phyloP scores from a whole-genome alignment of 2,797 vertebrate species.

The Todus mexicanus region DNA sequence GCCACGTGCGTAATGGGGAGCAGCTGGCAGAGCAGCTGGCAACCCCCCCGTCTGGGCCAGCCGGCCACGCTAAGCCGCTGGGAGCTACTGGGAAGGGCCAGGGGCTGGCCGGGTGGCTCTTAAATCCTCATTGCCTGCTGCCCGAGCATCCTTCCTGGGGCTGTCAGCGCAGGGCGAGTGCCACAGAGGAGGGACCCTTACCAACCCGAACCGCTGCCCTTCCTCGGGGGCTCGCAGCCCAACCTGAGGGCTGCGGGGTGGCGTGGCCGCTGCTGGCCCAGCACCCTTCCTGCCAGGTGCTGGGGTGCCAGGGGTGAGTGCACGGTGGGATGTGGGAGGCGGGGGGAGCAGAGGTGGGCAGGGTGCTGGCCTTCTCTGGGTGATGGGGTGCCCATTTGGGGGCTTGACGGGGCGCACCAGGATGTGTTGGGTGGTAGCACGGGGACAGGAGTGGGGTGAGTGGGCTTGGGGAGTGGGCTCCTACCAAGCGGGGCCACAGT shows the following conservation, averaged over 20 bases:
- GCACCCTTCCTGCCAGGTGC: not conserved
- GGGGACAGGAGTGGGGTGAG: not conserved
- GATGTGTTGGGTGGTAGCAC: not conserved
- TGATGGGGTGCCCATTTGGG: not conserved
- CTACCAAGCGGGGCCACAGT: not conserved
- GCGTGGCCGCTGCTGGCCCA: not conserved
- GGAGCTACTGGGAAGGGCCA: not conserved
- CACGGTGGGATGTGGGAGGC: rapidly evolving
- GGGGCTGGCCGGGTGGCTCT: not conserved
- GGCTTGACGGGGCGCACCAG: not conserved
- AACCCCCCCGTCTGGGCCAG: not conserved
- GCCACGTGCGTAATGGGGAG: not conserved
- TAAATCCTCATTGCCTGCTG: not conserved
- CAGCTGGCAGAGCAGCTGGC: conserved; percentile 18
- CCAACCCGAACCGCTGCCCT: not conserved
- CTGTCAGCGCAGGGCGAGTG: not conserved
- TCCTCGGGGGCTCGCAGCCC: not conserved
- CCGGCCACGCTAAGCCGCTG: not conserved
- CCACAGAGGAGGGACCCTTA: not conserved
- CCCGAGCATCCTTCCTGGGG: not conserved
- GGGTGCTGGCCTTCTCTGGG: rapidly evolving
- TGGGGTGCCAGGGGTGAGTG: not conserved
- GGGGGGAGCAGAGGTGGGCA: not conserved
- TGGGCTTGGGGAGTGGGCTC: not conserved
- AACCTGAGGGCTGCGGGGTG: not conserved